phyloP scores from a whole-genome alignment of 2,797 vertebrate species.

The Pangasius macronema region DNA sequence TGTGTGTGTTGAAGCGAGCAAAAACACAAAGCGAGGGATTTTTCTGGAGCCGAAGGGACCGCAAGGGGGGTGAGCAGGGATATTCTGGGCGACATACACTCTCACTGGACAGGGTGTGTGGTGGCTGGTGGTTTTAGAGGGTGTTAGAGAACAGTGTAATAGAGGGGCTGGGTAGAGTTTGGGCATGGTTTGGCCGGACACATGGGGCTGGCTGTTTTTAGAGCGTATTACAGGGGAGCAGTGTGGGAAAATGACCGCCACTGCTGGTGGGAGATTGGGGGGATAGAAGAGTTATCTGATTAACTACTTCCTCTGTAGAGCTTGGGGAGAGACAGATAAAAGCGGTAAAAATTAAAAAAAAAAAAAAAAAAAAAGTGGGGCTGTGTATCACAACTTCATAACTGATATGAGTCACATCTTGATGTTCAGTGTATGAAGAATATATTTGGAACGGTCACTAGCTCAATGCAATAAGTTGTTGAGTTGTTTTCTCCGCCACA shows the following conservation, averaged over 20 bases:
- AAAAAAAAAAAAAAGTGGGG: constrained; percentile 1
- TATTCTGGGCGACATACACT: constrained; percentile 39
- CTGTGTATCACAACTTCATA: constrained; percentile 5
- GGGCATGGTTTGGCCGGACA: constrained; percentile 26
- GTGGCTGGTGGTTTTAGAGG: constrained; percentile 41
- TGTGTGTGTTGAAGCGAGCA: constrained; percentile 22
- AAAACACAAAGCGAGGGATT: constrained; percentile 28
- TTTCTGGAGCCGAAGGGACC: constrained; percentile 35
- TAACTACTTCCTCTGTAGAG: constrained; percentile 19
- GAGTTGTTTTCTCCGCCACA: no score
- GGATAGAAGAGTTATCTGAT: constrained; percentile 27
- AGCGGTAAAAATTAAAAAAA: neutral
- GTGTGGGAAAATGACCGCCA: constrained; percentile 40
- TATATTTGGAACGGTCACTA: neutral
- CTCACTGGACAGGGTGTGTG: constrained; percentile 41
- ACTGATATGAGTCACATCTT: neutral
- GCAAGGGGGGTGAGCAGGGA: constrained; percentile 28
- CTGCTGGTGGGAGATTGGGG: neutral
- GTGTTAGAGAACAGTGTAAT: constrained; percentile 39
- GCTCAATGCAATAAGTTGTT: no score
- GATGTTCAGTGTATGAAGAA: neutral
- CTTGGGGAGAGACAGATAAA: neutral
- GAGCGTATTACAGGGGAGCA: constrained; percentile 22
- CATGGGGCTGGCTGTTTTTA: constrained; percentile 38
- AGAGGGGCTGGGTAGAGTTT: constrained; percentile 36